These are phyloP conservation scores for Cheirogaleus major DNA, from an alignment of 2,797 vertebrate genomes.

Conservation along the genomic window DNA sequence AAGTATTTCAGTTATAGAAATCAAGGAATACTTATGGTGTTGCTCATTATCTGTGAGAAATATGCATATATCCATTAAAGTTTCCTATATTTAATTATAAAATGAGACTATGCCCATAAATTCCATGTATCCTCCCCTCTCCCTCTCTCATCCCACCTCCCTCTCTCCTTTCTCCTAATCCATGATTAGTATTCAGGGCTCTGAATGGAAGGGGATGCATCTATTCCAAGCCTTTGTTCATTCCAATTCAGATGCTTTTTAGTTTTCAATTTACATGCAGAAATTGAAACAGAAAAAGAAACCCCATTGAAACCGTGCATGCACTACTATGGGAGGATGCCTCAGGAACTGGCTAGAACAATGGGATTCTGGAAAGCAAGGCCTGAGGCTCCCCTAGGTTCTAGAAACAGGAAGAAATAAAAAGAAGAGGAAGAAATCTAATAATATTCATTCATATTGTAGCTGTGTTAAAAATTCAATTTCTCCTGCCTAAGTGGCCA, in stretches of 20 bases:
- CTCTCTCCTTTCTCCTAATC: background rate
- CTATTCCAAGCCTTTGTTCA: background rate
- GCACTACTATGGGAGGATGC: background rate
- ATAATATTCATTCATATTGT: background rate
- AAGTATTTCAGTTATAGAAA: background rate
- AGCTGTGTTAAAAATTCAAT: background rate
- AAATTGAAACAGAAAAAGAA: slow-evolving; percentile 39
- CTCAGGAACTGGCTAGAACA: background rate
- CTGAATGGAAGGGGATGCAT: background rate
- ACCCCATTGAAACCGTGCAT: background rate
- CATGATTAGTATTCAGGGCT: background rate
- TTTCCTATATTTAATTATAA: slow-evolving; percentile 18
- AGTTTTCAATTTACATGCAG: slow-evolving; percentile 38
- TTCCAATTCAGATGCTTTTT: background rate
- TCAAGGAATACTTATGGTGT: background rate
- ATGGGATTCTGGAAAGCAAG: background rate
- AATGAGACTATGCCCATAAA: background rate
- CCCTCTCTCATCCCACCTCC: background rate
- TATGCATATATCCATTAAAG: background rate
- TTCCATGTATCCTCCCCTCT: background rate
- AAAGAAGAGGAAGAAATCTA: background rate
- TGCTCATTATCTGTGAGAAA: background rate
- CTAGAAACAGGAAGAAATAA: background rate
- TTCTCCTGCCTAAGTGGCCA: background rate
- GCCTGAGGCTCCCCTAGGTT: background rate